Evolutionary conservation across 2,888 invertebrate genomes (phyloP), one percentile per base, ranked within the genome.

Genomic region (Nephrocerus scutellatus): DNA sequence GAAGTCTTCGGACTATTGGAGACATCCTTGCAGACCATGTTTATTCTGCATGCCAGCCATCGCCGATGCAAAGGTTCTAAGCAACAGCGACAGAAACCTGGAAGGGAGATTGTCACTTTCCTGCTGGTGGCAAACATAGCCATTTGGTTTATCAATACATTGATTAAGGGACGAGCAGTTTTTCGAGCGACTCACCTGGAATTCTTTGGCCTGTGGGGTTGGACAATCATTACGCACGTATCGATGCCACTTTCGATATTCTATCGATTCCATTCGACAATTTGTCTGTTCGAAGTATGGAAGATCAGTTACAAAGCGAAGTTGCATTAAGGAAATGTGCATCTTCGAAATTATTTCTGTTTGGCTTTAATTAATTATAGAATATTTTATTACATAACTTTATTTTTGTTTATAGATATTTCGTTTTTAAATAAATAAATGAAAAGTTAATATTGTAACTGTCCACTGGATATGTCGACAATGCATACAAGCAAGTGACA

Each of bases 231-330:
- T 52, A 87, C 86, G 0, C 88, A 90, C 60, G 82, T 89, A 0
- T 85, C 87, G 1, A 87, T 88, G 80, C 90, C 90, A 0, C 70
- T 91, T 30, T 86, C 86, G 0, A 89, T 90, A 52, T 90, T 90
- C 70, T 91, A 88, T 67, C 73, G 91, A 26, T 91, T 91, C 60
- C 90, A 91, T 66, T 89, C 89, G 3, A 88, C 90, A 1, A 90
- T 91, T 52, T 91, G 91, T 63, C 74, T 92, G 14, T 90, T 89
- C 56, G 90, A 91, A 66, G 84, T 92, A 39, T 92, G 91, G 91
- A 91, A 89, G 63, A 79, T 82, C 46, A 82, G 87, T 33, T 92
- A 88, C 68, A 91, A 90, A 60, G 77, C 78, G 49, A 79, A 80
- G 40, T 38, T 51, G 10, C 61, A 61, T 36, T 60, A 44, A 30